These are phyloP conservation scores for Aulostomus chinensis DNA, from an alignment of 2,797 vertebrate genomes.

Conservation along the genomic window DNA sequence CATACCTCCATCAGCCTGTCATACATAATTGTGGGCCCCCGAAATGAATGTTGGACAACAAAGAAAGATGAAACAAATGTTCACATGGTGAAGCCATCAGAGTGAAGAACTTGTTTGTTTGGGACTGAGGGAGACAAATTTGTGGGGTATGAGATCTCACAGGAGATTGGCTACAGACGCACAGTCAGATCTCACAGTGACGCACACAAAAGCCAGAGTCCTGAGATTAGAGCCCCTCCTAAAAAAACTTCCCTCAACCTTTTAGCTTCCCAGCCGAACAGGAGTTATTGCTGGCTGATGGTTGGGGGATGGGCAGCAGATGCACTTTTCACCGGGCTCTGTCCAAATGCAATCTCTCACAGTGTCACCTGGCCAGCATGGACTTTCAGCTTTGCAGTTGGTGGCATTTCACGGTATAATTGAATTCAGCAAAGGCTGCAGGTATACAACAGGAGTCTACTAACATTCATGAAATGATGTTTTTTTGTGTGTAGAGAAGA, in stretches of 20 bases:
- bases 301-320: conserved; percentile 24
- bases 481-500: neutral
- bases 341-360: conserved; percentile 55
- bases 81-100: too few relatives aligned
- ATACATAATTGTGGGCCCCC: conserved; percentile 11
- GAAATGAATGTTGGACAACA: conserved; percentile 31
- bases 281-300: conserved; percentile 19
- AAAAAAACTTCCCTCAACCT: conserved; percentile 37
- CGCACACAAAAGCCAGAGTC: too few relatives aligned
- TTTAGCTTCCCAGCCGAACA: conserved; percentile 37
- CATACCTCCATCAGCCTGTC: neutral
- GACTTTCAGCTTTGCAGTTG: conserved; percentile 43
- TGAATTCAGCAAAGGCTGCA: conserved; percentile 53
- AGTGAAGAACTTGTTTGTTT: too few relatives aligned
- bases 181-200: too few relatives aligned
- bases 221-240: too few relatives aligned
- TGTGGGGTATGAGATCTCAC: too few relatives aligned
- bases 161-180: too few relatives aligned
- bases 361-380: conserved; percentile 52
- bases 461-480: conserved; percentile 17
- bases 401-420: conserved; percentile 66
- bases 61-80: too few relatives aligned
- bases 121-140: too few relatives aligned
- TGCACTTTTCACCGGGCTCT: conserved; percentile 42
- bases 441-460: conserved; percentile 37